Percentiles rank a stretch among this genome's conserved stretches.
These are phyloP conservation scores for Polypedilum vanderplanki DNA, from an alignment of 1,140 invertebrate species.

Conservation along the genomic window DNA sequence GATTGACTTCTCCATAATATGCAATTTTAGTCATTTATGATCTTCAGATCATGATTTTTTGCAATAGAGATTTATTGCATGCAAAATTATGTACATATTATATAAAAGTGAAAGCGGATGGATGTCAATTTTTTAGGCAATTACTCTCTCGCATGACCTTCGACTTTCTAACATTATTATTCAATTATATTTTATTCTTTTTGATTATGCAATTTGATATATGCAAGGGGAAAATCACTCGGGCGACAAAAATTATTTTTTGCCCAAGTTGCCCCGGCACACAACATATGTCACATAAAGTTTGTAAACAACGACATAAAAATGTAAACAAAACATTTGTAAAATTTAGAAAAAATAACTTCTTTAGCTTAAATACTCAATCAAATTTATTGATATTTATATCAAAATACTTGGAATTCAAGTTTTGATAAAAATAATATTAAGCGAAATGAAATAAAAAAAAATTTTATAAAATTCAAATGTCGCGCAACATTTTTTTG, in stretches of 20 bases:
- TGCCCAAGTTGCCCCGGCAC: too few species aligned
- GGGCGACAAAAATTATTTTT: too few species aligned
- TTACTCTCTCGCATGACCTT: not conserved
- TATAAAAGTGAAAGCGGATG: not conserved
- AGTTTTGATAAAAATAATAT: not conserved
- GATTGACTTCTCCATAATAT: not conserved
- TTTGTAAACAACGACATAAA: too few species aligned
- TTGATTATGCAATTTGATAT: not conserved
- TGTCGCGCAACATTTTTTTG: too few species aligned
- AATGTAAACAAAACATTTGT: too few species aligned
- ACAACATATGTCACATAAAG: too few species aligned
- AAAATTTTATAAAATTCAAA: not conserved
- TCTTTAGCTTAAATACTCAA: too few species aligned
- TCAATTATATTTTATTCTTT: not conserved
- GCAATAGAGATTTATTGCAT: not conserved
- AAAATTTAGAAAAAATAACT: too few species aligned
- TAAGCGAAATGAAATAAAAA: not conserved
- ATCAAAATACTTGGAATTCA: not conserved
- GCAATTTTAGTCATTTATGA: not conserved
- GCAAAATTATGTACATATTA: not conserved
- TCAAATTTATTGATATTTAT: too few species aligned
- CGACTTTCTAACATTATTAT: not conserved
- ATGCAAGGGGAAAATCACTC: too few species aligned
- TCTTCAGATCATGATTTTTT: not conserved
- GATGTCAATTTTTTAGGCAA: not conserved